Percentiles rank a stretch among this genome's conserved stretches.
Conservation (phyloP, 2,888 invertebrate species). For the Andrena camellia region DNA sequence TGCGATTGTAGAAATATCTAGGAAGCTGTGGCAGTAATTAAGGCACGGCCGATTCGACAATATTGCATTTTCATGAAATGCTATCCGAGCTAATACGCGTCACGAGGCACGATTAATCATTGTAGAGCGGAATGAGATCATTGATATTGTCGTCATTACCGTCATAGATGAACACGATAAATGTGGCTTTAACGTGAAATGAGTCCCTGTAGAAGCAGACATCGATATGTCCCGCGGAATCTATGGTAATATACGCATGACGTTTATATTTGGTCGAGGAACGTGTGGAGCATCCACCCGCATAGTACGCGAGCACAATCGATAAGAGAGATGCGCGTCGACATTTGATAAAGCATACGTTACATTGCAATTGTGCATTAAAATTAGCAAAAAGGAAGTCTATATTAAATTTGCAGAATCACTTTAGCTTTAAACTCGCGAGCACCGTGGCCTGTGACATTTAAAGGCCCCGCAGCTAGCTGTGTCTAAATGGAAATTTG, state of each 20-base stretch:
- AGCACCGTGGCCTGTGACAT: neutral
- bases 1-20: conserved; percentile 18
- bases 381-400: neutral
- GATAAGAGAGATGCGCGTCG: conserved; percentile 24
- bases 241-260: conserved; percentile 39
- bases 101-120: conserved; percentile 52
- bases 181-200: conserved; percentile 36
- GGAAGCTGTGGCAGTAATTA: conserved; percentile 25
- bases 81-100: conserved; percentile 31
- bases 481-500: neutral
- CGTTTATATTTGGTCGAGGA: conserved; percentile 34
- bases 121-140: conserved; percentile 39
- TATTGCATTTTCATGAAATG: conserved; percentile 46
- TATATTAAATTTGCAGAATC: neutral
- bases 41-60: neutral
- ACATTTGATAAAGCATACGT: conserved; percentile 47
- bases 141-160: conserved; percentile 43
- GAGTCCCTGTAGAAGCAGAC: conserved; percentile 35
- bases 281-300: neutral
- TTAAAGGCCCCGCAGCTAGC: neutral
- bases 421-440: neutral
- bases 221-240: conserved; percentile 39
- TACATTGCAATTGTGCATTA: neutral
- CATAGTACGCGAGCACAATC: neutral
- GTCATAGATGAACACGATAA: conserved; percentile 43